Conservation (phyloP, 2,888 invertebrate genomes). For the Oscheius sp. region DNA sequence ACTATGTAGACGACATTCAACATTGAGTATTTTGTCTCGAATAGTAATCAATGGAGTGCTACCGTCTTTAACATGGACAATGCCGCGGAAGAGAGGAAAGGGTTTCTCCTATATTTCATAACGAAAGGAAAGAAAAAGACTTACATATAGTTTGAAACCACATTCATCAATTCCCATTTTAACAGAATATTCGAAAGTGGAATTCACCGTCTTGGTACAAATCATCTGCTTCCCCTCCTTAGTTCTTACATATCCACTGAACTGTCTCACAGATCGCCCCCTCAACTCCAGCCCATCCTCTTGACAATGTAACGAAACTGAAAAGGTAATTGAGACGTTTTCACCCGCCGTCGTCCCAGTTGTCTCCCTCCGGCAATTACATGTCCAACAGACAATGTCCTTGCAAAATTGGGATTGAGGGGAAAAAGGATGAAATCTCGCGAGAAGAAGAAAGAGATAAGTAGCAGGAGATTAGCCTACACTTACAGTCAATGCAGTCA, state of each 20-base stretch:
- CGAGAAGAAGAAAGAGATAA: neutral
- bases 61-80: slow-evolving; percentile 60
- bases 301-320: slow-evolving; percentile 47
- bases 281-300: slow-evolving; percentile 38
- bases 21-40: slow-evolving; percentile 58
- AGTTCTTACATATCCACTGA: slow-evolving; percentile 50
- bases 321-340: too few relatives aligned
- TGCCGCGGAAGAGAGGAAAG: slow-evolving; percentile 32
- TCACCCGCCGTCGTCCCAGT: neutral
- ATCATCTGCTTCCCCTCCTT: slow-evolving; percentile 47
- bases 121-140: neutral
- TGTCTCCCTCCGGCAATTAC: slow-evolving; percentile 15
- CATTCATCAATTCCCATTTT: slow-evolving; percentile 58
- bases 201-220: slow-evolving; percentile 44
- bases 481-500: slow-evolving; percentile 63
- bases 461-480: neutral
- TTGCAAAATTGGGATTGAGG: slow-evolving; percentile 10
- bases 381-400: slow-evolving; percentile 12
- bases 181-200: slow-evolving; percentile 46
- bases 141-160: slow-evolving; percentile 43
- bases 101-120: neutral
- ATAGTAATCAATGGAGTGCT: slow-evolving; percentile 61
- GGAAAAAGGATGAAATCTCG: neutral
- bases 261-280: slow-evolving; percentile 39
- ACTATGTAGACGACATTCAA: slow-evolving; percentile 26